Base-by-base conservation (phyloP, 2,888 invertebrate genomes). In the Lasioglossum marginatum region DNA sequence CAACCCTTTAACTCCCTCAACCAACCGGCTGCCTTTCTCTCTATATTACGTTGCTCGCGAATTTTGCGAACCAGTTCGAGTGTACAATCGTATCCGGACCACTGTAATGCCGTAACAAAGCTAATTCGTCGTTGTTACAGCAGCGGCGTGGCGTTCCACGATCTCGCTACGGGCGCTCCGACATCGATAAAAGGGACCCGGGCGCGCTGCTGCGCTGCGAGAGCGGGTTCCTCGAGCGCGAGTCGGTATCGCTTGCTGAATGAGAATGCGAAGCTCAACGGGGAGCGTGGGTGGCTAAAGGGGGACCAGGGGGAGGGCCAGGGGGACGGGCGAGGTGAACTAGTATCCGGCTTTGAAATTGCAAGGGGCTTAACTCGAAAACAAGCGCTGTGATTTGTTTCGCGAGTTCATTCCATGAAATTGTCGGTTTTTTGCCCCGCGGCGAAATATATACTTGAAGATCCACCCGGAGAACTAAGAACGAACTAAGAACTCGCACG, bases 81-180 rank as follows among this genome's bases (percentile, higher is more conserved):
- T 57, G 86, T 75, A 83, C 85, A 87, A 87, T 89, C 85, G 86
- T 84, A 79, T 37, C 81, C 85, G 79, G 83, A 71, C 79, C 81
- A 74, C 60, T 80, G 91, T 92, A 87, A 91, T 91, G 86, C 81
- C 82, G 86, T 92, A 92, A 92, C 91, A 89, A 92, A 90, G 92
- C 91, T 91, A 91, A 92, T 91, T 92, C 91, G 84, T 86, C 88
- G 88, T 89, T 85, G 89, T 90, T 91, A 89, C n/a, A n/a, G n/a
- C 89, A 85, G 79, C 79, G 72, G 72, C 68, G 79, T 82, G 82
- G 81, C 48, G 80, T 77, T 82, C 80, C 87, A 77, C 84, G 84
- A 82, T 86, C 87, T 91, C 79, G 87, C 89, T 77, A 77, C 77
- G 77, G 85, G 88, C 86, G 85, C 52, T 74, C 57, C 72, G 66